Conservation (phyloP, 2,113 vertebrate species). For the Herpetotheres cachinnans region DNA sequence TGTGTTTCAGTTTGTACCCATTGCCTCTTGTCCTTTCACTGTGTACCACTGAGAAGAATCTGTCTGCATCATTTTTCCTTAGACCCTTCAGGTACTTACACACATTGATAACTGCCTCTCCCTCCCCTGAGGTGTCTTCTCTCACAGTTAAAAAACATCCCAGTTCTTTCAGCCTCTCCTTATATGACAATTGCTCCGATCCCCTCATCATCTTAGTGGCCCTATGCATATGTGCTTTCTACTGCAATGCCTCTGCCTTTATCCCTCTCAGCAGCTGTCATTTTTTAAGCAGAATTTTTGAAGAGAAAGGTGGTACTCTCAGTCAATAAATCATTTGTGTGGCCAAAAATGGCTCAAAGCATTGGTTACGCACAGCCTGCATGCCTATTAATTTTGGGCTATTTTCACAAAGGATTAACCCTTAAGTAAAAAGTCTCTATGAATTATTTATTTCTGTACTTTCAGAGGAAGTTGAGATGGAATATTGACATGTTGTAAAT, state of each 20-base stretch:
- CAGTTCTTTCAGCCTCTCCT: neutral
- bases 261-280: neutral
- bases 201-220: neutral
- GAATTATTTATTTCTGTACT: neutral
- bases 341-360: neutral
- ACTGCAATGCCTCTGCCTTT: neutral
- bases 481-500: neutral
- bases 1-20: neutral
- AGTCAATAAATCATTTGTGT: neutral
- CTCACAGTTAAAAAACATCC: neutral
- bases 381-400: neutral
- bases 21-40: neutral
- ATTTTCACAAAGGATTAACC: neutral
- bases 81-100: neutral
- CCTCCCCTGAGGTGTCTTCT: neutral
- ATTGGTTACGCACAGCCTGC: neutral
- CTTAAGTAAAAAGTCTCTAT: neutral
- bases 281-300: neutral
- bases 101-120: neutral
- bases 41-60: neutral
- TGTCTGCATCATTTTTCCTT: neutral
- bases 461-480: neutral
- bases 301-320: neutral
- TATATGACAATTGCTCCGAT: neutral
- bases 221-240: neutral